Percentiles rank a stretch among this genome's conserved stretches.
Evolutionary conservation across 2,888 invertebrate genomes (phyloP).

Genomic region (Hirudinaria manillensis): DNA sequence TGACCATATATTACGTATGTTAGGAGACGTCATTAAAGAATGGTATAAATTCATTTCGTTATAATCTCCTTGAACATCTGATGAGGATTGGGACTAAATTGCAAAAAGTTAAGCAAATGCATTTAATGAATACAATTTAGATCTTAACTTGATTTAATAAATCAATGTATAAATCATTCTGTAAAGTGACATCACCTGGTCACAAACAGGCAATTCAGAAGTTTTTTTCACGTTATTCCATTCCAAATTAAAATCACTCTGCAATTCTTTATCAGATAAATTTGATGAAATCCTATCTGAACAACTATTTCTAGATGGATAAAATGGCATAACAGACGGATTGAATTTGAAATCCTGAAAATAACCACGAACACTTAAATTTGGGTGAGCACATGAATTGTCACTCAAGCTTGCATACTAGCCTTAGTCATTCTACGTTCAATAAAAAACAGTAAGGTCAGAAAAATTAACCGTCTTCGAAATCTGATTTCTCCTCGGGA

Average conservation of each 20-base stretch:
- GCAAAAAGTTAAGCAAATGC: neutral
- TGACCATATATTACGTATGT: constrained; percentile 2
- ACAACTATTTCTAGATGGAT: constrained; percentile 22
- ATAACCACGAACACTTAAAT: neutral
- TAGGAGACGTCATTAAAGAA: constrained; percentile 7
- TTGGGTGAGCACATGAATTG: neutral
- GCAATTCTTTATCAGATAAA: neutral
- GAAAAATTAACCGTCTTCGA: constrained; percentile 1
- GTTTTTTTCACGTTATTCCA: neutral
- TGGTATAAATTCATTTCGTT: constrained; percentile 1
- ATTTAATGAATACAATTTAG: neutral
- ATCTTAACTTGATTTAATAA: too few species aligned
- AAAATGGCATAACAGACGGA: constrained; percentile 30
- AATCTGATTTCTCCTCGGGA: too few species aligned
- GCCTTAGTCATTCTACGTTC: constrained; percentile 10
- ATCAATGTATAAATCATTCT: too few species aligned
- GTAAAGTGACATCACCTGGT: too few species aligned
- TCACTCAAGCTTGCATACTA: neutral
- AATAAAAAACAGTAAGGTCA: constrained; percentile 10
- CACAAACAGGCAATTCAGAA: too few species aligned
- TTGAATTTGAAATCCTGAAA: constrained; percentile 32
- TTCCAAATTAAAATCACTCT: constrained; percentile 2
- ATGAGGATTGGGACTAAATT: neutral
- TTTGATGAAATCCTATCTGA: neutral
- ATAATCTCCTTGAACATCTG: neutral